phyloP scores from a whole-genome alignment of 1,140 invertebrate species.

The Drosophila kanapiae region DNA sequence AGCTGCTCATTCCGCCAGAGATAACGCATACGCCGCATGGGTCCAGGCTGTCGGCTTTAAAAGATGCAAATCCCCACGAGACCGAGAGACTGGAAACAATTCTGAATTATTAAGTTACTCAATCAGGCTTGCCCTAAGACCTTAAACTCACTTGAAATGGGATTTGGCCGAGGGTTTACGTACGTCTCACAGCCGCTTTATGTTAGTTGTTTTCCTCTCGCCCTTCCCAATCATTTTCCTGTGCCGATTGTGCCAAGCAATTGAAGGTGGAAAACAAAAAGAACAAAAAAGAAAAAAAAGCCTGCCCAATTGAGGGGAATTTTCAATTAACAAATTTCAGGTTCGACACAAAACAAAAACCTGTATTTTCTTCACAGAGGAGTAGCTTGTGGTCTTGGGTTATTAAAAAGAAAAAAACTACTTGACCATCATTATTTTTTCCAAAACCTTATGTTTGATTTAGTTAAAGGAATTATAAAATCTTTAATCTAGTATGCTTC shows the following conservation, averaged over 20 bases:
- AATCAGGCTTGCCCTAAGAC: conserved; percentile 52
- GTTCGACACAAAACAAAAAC: background rate
- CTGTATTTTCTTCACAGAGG: too few relatives aligned
- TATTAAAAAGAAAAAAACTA: background rate
- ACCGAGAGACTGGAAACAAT: conserved; percentile 41
- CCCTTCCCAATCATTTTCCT: background rate
- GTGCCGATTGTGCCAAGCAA: background rate
- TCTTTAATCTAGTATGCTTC: too few relatives aligned
- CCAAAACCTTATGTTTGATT: too few relatives aligned
- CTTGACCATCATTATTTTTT: background rate
- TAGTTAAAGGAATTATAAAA: too few relatives aligned
- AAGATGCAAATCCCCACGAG: conserved; percentile 54
- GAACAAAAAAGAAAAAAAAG: background rate
- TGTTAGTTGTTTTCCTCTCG: background rate
- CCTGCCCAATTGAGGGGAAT: conserved; percentile 13
- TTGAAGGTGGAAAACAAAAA: conserved; percentile 24
- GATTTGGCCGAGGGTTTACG: conserved; percentile 53
- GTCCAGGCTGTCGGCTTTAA: conserved; percentile 31
- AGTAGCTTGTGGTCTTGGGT: too few relatives aligned
- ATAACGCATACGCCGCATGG: conserved; percentile 61
- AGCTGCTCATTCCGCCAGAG: conserved; percentile 9
- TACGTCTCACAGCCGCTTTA: conserved; percentile 29
- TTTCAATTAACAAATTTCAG: conserved; percentile 42
- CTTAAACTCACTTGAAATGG: conserved; percentile 56
- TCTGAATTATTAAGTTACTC: conserved; percentile 58